Evolutionary conservation across 1,140 invertebrate genomes (phyloP).

Genomic region (Hirudo medicinalis): DNA sequence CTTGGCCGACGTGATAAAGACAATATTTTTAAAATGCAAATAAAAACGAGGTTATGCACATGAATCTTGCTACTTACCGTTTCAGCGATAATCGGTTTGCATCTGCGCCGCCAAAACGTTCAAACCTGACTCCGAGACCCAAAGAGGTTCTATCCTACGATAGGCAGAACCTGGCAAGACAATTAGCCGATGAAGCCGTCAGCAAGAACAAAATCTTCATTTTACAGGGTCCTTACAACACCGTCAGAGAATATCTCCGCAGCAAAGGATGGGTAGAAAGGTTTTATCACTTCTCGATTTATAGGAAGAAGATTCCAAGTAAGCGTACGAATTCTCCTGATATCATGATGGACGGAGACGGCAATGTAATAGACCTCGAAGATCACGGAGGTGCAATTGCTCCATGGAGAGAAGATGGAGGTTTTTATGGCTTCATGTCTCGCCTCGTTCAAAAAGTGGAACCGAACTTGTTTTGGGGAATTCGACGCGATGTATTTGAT

Average conservation of each 20-base stretch:
- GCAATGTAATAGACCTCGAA: slow-evolving; percentile 17
- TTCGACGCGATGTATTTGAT: slow-evolving; percentile 63
- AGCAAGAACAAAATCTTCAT: slow-evolving; percentile 45
- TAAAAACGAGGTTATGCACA: too few relatives aligned
- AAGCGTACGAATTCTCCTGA: slow-evolving; percentile 37
- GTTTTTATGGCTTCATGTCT: slow-evolving; percentile 41
- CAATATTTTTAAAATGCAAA: too few relatives aligned
- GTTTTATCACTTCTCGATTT: slow-evolving; percentile 19
- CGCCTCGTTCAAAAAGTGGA: slow-evolving; percentile 44
- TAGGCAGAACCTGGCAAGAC: background rate
- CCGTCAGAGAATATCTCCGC: slow-evolving; percentile 41
- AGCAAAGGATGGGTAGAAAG: slow-evolving; percentile 45
- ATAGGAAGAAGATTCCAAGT: slow-evolving; percentile 30
- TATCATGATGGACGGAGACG: slow-evolving; percentile 23
- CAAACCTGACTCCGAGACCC: too few relatives aligned
- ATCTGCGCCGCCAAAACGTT: too few relatives aligned
- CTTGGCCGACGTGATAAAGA: too few relatives aligned
- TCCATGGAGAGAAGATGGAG: slow-evolving; percentile 43
- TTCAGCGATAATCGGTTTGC: too few relatives aligned
- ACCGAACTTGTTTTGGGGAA: slow-evolving; percentile 75
- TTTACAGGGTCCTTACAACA: slow-evolving; percentile 44
- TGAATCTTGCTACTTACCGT: too few relatives aligned
- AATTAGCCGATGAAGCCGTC: slow-evolving; percentile 13
- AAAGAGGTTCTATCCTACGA: background rate
- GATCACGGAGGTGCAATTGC: slow-evolving; percentile 34